phyloP scores from a whole-genome alignment of 1,140 invertebrate genomes.

The Leptinotarsa texana region DNA sequence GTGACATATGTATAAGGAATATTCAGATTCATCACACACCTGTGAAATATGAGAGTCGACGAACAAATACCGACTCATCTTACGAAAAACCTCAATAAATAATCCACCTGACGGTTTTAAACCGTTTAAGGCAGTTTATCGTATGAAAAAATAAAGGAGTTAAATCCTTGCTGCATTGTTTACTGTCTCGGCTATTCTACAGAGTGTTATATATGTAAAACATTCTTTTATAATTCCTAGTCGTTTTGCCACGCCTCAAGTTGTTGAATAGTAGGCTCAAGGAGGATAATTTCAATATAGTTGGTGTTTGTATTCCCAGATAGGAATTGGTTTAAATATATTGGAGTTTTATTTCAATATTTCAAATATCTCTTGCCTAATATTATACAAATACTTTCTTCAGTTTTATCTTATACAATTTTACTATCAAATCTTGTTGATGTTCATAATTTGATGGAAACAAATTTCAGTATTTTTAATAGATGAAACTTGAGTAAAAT shows the following conservation, averaged over 20 bases:
- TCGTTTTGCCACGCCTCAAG: not conserved
- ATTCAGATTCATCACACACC: slow-evolving; percentile 6
- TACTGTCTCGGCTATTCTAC: not conserved
- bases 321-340: too few species aligned
- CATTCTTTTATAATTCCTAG: not conserved
- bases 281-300: not conserved
- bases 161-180: not conserved
- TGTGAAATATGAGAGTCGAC: not conserved
- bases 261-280: not conserved
- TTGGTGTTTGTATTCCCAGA: too few species aligned
- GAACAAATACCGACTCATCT: not conserved
- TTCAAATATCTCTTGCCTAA: too few species aligned
- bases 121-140: not conserved
- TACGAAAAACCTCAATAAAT: not conserved
- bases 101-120: not conserved
- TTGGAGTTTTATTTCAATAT: too few species aligned
- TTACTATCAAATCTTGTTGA: too few species aligned
- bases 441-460: too few species aligned
- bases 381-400: too few species aligned
- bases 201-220: slow-evolving; percentile 1
- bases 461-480: too few species aligned
- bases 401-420: too few species aligned
- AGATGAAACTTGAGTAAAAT: too few species aligned
- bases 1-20: not conserved
- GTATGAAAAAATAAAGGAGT: not conserved